Base-by-base conservation (phyloP, 53 echinoderm and acorn worm genomes). In the Antedon mediterranea region DNA sequence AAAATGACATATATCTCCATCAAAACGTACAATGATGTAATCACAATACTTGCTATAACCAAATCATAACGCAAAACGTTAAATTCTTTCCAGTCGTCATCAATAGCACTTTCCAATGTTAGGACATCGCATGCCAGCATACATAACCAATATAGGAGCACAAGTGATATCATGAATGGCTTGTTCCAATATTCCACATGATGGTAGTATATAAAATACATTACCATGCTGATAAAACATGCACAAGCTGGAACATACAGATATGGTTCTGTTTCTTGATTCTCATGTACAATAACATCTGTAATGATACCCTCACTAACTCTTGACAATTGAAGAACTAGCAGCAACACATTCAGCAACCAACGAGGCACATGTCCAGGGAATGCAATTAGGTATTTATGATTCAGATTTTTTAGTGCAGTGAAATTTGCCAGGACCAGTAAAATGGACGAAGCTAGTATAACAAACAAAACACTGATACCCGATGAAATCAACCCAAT, bases 291-390 rank as follows among this genome's bases (percentile, higher is more conserved):
- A 0, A 76, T 71, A 15, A 81, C 42, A 28, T 88, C 84, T 29
- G 79, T 91, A 15, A 91, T 75, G 20, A 91, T 71, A 28, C 91
- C 83, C 43, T 91, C 91, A 3, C 75, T 86, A 0, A 91, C 18
- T 57, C 75, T 20, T 28, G 43, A 74, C 29, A 91, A 70, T 26
- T 75, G 30, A n/a, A 88, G 31, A 31, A 82, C 42, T 1, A 83
- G 29, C 43, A 83, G 83, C 9, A 84, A 57, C 7, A 86, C 78
- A 73, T 81, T 31, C 9, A 91, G 43, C 23, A 91, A 28, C 88
- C 88, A 88, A 78, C 88, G 33, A 2, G 75, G 72, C 11, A 83
- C 71, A 79, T 91, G 91, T n/a, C 91, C 88, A 0, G 91, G 91
- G 29, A 83, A 84, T 32, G 73, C 81, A 34, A 91, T 73, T 32